These are phyloP conservation scores for Ophthalmolycus amberensis DNA, from an alignment of 2,113 vertebrate species.

Conservation along the genomic window DNA sequence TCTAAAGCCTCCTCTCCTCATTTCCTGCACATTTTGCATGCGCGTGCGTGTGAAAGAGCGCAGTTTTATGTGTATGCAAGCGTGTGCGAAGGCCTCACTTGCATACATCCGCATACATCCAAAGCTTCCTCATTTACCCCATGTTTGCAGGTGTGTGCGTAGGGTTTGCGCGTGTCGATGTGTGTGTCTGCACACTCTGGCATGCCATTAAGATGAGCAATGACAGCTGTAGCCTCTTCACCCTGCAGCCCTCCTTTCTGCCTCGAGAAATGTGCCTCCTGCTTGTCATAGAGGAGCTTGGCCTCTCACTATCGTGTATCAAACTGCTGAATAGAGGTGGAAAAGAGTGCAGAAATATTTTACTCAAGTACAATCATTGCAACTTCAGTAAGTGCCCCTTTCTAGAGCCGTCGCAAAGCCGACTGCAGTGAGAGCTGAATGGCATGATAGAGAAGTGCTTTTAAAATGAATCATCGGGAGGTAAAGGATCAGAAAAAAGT, in stretches of 20 bases:
- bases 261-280: conserved; percentile 68
- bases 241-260: conserved; percentile 69
- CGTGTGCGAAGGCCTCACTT: conserved; percentile 41
- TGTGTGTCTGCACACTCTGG: conserved; percentile 41
- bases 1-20: conserved; percentile 61
- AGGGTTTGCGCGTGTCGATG: background rate
- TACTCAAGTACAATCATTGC: conserved; percentile 58
- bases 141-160: conserved; percentile 51
- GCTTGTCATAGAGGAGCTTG: conserved; percentile 70
- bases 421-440: conserved; percentile 43
- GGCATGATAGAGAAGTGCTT: conserved; percentile 42
- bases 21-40: conserved; percentile 72
- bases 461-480: conserved; percentile 54
- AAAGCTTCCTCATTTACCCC: conserved; percentile 67
- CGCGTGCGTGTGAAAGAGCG: conserved; percentile 24
- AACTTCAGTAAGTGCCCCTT: conserved; percentile 62
- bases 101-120: conserved; percentile 56
- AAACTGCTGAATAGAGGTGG: conserved; percentile 69
- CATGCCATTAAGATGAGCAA: conserved; percentile 76
- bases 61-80: conserved; percentile 26
- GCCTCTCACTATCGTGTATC: conserved; percentile 73
- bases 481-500: conserved; percentile 34
- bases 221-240: conserved; percentile 83
- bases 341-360: conserved; percentile 69
- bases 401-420: conserved; percentile 26